phyloP scores from a whole-genome alignment of 2,797 vertebrate species.

The Knipowitschia caucasica region DNA sequence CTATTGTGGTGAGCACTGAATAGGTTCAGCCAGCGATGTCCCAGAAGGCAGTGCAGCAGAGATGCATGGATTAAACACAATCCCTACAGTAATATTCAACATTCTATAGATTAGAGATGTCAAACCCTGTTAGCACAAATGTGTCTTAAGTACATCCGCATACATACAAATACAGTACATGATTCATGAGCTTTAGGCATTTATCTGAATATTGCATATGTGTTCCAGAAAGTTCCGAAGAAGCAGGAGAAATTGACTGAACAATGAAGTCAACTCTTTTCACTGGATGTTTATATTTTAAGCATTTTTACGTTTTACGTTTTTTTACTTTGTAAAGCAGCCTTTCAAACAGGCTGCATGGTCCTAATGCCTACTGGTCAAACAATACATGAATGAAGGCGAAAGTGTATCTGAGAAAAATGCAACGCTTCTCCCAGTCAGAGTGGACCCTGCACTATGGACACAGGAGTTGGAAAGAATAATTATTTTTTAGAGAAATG shows the following conservation, averaged over 20 bases:
- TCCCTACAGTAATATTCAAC: constrained; percentile 4
- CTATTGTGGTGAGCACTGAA: constrained; percentile 4
- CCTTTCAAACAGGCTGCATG: constrained; percentile 3
- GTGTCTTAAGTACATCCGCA: constrained; percentile 4
- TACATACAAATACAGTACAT: constrained; percentile 2
- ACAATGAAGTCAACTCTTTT: background rate
- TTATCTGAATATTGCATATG: constrained; percentile 8
- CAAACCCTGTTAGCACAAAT: constrained; percentile 4
- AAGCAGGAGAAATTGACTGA: background rate
- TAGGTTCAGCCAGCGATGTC: background rate
- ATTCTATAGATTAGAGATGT: background rate
- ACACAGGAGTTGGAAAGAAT: no score
- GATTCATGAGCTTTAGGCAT: constrained; percentile 6
- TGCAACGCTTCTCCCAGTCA: background rate
- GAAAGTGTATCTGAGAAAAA: background rate
- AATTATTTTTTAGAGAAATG: no score
- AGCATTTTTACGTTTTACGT: no score
- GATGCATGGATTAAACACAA: constrained; percentile 2
- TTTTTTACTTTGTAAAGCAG: background rate
- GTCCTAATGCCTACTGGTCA: background rate
- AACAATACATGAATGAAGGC: constrained; percentile 3
- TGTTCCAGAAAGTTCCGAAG: background rate
- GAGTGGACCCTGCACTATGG: background rate
- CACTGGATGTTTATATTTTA: constrained; percentile 2
- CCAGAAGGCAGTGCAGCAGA: constrained; percentile 1